A percentile compares a stretch with the other conserved stretches of the same genome.
Conservation (phyloP, 2,888 invertebrate species). For the Sarcophaga variegata region DNA sequence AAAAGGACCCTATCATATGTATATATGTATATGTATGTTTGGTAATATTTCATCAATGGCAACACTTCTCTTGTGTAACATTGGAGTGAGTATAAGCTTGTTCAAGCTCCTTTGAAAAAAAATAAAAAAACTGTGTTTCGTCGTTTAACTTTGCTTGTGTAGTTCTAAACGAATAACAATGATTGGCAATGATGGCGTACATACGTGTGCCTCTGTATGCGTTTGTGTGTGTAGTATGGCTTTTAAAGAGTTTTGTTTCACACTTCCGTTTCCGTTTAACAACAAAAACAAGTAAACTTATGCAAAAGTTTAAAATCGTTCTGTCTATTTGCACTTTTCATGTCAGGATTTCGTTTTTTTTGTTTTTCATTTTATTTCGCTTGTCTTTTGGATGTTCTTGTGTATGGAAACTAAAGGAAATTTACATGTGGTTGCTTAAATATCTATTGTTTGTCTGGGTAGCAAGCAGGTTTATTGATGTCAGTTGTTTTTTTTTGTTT, state of each 20-base stretch:
- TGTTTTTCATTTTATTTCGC: conserved; percentile 21
- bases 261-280: conserved; percentile 72
- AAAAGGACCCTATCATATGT: no score
- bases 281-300: conserved; percentile 34
- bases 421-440: conserved; percentile 60
- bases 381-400: neutral
- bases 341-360: conserved; percentile 23
- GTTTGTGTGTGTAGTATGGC: conserved; percentile 46
- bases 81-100: conserved; percentile 9
- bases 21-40: no score
- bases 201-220: neutral
- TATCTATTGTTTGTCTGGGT: neutral
- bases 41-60: neutral
- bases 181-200: conserved; percentile 60
- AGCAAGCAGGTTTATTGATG: neutral
- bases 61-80: neutral
- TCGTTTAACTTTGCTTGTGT: conserved; percentile 26
- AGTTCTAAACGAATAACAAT: conserved; percentile 46
- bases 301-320: conserved; percentile 38
- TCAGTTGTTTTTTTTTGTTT: conserved; percentile 20
- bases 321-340: conserved; percentile 55
- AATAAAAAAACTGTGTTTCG: neutral
- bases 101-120: no score
- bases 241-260: conserved; percentile 71
- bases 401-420: conserved; percentile 39